A percentile compares a stretch with the other conserved stretches of the same genome.
phyloP scores from a whole-genome alignment of 2,888 invertebrate species.

The Masnerella sp. region DNA sequence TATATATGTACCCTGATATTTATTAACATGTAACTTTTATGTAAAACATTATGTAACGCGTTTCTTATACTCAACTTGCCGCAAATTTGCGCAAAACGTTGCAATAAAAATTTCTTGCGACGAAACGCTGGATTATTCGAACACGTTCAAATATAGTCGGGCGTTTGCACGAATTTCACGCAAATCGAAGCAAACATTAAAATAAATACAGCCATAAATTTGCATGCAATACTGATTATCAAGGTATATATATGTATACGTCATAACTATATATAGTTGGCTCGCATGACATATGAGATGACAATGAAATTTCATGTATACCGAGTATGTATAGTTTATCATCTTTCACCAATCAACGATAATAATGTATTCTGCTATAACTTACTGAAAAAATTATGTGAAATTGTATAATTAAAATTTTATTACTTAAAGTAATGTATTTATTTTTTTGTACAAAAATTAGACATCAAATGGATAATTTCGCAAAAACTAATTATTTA shows the following conservation, averaged over 20 bases:
- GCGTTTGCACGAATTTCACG: background rate
- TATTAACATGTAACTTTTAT: slow-evolving; percentile 18
- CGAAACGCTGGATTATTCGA: too few relatives aligned
- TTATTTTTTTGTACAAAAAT: too few relatives aligned
- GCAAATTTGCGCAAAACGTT: background rate
- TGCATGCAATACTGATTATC: slow-evolving; percentile 24
- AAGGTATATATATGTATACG: slow-evolving; percentile 21
- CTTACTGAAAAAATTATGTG: too few relatives aligned
- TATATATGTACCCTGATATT: slow-evolving; percentile 24
- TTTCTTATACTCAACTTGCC: slow-evolving; percentile 14
- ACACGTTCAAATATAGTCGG: background rate
- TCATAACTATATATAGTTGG: slow-evolving; percentile 5
- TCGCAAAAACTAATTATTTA: too few relatives aligned
- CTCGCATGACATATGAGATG: slow-evolving; percentile 11
- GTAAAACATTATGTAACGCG: slow-evolving; percentile 9
- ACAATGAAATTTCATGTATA: slow-evolving; percentile 10
- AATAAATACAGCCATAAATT: slow-evolving; percentile 17
- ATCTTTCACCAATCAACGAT: background rate
- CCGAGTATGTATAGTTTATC: slow-evolving; percentile 4
- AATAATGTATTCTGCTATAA: too few relatives aligned
- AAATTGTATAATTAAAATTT: too few relatives aligned
- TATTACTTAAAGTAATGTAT: too few relatives aligned
- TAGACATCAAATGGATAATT: too few relatives aligned
- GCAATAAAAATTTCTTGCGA: background rate
- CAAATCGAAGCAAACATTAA: background rate